Base-by-base conservation (phyloP, 2,797 vertebrate species). In the Melanotaenia parkinsoni region DNA sequence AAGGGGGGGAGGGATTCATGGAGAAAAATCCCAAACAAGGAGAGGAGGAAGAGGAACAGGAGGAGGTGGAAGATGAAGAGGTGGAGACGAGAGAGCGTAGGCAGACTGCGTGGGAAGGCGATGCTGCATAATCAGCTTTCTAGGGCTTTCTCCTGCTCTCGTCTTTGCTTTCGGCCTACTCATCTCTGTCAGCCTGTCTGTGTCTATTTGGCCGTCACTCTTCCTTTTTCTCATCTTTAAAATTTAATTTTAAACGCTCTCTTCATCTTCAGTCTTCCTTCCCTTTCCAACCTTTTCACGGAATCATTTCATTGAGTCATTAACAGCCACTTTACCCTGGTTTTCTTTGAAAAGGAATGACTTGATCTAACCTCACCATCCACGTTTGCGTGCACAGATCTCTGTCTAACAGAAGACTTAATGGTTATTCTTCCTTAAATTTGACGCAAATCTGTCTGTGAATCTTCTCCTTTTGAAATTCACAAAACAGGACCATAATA, bases 41-140 rank as follows among this genome's bases (percentile, higher is more conserved):
- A 82, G 75, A 76, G 22, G 78, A 83, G 61, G 79, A 77, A 67
- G 74, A 67, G 24, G 64, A 78, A 32, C 78, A 65, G 63, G 74
- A 76, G 60, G 80, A 69, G 68, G 67, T 63, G 76, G 80, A 30
- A 18, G 54, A 50, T 50, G 45, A 68, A 73, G 65, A 24, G 70
- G 69, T 70, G 84, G 40, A 72, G 61, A 45, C 70, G 74, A 73
- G 69, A 50, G 64, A 62, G 91, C 67, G 91, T 93, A 82, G 94
- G 94, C 81, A 76, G 83, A 83, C 70, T 89, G 84, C 62, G 91
- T 94, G 90, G 93, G 92, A 85, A 79, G 89, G 82, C 80, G 85
- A 85, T 88, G 87, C 82, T 88, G 88, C 84, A 89, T 93, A 89
- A 93, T 91, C 79, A 91, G 83, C 85, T 92, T 93, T 90, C 82